Evolutionary conservation across 1,140 invertebrate species (phyloP), one percentile per base, ranked within the genome.

Genomic region (Drosophila varians): DNA sequence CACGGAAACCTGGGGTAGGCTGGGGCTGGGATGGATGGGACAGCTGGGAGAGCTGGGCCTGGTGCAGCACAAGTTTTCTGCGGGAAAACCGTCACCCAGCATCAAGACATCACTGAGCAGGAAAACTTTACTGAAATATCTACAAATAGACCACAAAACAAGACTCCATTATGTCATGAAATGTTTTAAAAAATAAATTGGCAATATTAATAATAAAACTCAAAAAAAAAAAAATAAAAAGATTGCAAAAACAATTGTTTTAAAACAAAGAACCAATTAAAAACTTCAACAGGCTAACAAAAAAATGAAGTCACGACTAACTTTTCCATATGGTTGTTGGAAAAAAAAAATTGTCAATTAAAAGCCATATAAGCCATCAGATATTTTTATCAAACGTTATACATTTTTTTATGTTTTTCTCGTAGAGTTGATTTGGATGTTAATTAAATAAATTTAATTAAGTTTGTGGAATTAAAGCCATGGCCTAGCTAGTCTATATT

Each of bases 81-180:
- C 14, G 52, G 52, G 23, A 28, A 28, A 43, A 28, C 19, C 38
- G 12, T 23, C 40, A 45, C 7, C 21, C 36, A 56, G 19, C 40
- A 23, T 42, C 60, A 58, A 25, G n/a, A 19, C 6, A 28, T 12
- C 60, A 64, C 60, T 62, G 38, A 8, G 9, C 9, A 1, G n/a
- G 34, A 36, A 47, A 4, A n/a, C 5, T 36, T 23, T 9, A 14
- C 11, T 11, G 11, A 11, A 31, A 14, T 45, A 9, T 1, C 4
- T 11, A 12, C 7, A 8, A 7, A 42, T 4, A n/a, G n/a, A 11
- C 9, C 6, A 21, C 16, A 5, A 5, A 25, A n/a, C n/a, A n/a
- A n/a, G n/a, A n/a, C n/a, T n/a, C n/a, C n/a, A n/a, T n/a, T n/a
- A n/a, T n/a, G n/a, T n/a, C n/a, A 53, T 21, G 14, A 45, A 16